Conservation (phyloP, 2,888 invertebrate genomes). For the Digitonthophagus gazella region DNA sequence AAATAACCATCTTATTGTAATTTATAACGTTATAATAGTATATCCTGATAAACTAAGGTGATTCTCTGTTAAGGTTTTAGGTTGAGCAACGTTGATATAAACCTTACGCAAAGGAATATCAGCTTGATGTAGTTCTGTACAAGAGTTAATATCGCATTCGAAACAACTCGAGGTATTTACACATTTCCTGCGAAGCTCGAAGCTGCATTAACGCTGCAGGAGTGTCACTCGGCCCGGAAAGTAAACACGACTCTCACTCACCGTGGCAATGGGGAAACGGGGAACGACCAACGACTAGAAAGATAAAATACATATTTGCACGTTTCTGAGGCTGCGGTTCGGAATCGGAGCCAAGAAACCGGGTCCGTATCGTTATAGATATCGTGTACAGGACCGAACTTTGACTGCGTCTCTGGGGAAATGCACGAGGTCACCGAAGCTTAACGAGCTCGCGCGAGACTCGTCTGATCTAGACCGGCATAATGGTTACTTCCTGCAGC, state of each 20-base stretch:
- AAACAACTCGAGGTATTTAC: neutral
- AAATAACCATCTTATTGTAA: too few relatives aligned
- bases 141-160: neutral
- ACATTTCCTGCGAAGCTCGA: neutral
- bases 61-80: neutral
- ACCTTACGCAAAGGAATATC: neutral
- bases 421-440: conserved; percentile 3
- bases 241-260: neutral
- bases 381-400: neutral
- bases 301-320: conserved; percentile 14
- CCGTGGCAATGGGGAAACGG: neutral
- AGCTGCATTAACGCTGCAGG: neutral
- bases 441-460: neutral
- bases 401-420: neutral
- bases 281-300: conserved; percentile 3
- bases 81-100: neutral
- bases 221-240: neutral
- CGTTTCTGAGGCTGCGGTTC: conserved; percentile 1
- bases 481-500: neutral
- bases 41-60: neutral
- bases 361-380: neutral
- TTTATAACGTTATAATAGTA: too few relatives aligned
- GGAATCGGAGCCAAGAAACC: neutral
- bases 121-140: neutral
- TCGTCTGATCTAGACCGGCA: conserved; percentile 4